Conservation (phyloP, 2,888 invertebrate genomes). For the Platypus cylindrus region DNA sequence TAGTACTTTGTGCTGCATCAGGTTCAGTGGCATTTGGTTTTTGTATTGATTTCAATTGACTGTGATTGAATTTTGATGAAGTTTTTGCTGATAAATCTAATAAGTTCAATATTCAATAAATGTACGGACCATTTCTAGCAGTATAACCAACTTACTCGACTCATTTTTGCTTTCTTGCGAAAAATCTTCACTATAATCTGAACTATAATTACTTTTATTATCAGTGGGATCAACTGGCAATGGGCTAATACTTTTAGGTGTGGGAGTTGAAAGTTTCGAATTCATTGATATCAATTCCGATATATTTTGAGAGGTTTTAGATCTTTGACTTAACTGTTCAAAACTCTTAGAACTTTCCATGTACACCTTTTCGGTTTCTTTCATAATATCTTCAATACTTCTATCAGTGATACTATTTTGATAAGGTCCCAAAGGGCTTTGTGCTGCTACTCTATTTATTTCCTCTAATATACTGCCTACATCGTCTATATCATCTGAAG, state of each 20-base stretch:
- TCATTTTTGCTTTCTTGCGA: slow-evolving; percentile 25
- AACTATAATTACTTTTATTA: slow-evolving; percentile 19
- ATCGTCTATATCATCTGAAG: slow-evolving; percentile 28
- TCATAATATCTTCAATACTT: slow-evolving; percentile 45
- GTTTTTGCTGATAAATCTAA: slow-evolving; percentile 5
- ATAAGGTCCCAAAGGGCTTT: slow-evolving; percentile 34
- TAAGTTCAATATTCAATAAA: too few relatives aligned
- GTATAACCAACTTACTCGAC: slow-evolving; percentile 17
- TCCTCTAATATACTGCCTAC: slow-evolving; percentile 57
- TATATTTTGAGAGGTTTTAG: slow-evolving; percentile 32
- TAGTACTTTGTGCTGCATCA: too few relatives aligned
- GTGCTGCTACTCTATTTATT: slow-evolving; percentile 43
- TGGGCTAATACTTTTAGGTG: slow-evolving; percentile 32
- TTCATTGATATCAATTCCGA: slow-evolving; percentile 25
- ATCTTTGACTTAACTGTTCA: slow-evolving; percentile 34
- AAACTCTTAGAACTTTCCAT: slow-evolving; percentile 36
- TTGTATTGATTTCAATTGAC: too few relatives aligned
- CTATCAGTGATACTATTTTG: slow-evolving; percentile 36
- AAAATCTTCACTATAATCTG: slow-evolving; percentile 31
- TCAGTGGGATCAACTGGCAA: slow-evolving; percentile 27
- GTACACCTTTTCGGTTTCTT: slow-evolving; percentile 43
- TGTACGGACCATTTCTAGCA: too few relatives aligned
- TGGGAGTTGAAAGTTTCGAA: slow-evolving; percentile 28
- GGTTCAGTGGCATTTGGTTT: too few relatives aligned
- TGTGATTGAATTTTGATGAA: too few relatives aligned